Evolutionary conservation across 2,113 vertebrate species (phyloP).

Genomic region (pig (Sus scrofa)): DNA sequence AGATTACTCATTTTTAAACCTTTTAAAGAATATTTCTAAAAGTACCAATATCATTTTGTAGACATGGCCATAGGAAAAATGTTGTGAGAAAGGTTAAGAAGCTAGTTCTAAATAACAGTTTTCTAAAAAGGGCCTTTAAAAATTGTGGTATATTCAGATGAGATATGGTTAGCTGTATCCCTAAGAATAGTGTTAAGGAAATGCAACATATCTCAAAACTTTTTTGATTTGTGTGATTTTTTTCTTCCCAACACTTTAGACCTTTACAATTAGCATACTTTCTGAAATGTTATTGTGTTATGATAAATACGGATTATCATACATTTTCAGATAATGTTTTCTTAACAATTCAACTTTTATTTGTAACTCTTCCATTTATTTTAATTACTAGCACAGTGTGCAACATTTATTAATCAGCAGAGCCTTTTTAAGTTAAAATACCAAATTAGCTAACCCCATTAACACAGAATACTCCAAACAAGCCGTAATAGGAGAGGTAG

Average conservation of each 20-base stretch:
- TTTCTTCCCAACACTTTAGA: conserved; percentile 82
- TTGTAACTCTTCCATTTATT: conserved; percentile 91
- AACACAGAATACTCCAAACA: conserved; percentile 91
- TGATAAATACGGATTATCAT: conserved; percentile 90
- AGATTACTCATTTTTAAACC: too few relatives aligned
- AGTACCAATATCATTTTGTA: too few relatives aligned
- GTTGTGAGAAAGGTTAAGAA: too few relatives aligned
- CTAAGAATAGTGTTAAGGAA: not conserved
- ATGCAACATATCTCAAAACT: conserved; percentile 75
- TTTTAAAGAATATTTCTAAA: too few relatives aligned
- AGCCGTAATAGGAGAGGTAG: conserved; percentile 89
- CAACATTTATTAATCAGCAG: conserved; percentile 92
- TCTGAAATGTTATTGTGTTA: conserved; percentile 85
- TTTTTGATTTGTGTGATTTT: conserved; percentile 82
- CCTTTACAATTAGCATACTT: conserved; percentile 86
- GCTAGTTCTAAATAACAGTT: too few relatives aligned
- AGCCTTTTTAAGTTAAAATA: conserved; percentile 93
- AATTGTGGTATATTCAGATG: not conserved
- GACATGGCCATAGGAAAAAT: too few relatives aligned
- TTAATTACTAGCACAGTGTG: conserved; percentile 93
- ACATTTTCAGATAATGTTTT: conserved; percentile 89
- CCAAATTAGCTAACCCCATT: conserved; percentile 94
- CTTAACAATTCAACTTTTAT: conserved; percentile 90
- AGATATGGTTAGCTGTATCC: not conserved
- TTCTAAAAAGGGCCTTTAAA: not conserved